These are phyloP conservation scores for Halcyon smyrnensis DNA, from an alignment of 2,797 vertebrate genomes.

Conservation along the genomic window DNA sequence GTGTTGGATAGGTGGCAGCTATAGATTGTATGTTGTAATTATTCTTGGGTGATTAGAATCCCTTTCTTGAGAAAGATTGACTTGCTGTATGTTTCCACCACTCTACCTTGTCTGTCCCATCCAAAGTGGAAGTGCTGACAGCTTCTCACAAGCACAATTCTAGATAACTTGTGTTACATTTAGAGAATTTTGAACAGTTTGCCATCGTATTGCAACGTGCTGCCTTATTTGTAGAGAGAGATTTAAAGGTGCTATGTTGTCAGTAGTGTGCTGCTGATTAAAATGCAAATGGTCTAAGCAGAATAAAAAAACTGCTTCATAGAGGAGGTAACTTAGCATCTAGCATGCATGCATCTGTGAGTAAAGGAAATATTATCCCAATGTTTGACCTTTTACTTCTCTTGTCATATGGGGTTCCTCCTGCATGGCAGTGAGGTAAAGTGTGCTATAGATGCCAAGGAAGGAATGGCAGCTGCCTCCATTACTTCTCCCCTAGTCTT, in stretches of 20 bases:
- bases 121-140: not conserved
- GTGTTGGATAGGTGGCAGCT: not conserved
- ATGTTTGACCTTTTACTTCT: not conserved
- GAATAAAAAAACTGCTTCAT: not conserved
- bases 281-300: not conserved
- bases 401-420: accelerated
- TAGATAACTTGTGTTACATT: not conserved
- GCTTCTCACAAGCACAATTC: not conserved
- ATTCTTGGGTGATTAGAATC: not conserved
- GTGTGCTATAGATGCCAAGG: not conserved
- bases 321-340: not conserved
- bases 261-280: not conserved
- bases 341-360: not conserved
- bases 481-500: not conserved
- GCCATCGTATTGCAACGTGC: not conserved
- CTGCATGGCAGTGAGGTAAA: not conserved
- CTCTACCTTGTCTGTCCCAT: not conserved
- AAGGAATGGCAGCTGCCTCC: not conserved
- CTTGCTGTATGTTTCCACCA: constrained; percentile 10
- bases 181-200: not conserved
- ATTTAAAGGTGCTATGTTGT: not conserved
- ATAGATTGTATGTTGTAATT: not conserved
- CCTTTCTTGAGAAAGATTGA: constrained; percentile 23
- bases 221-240: not conserved
- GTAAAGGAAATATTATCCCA: not conserved